Base-by-base conservation (phyloP, 2,113 vertebrate species). In the Phalacrocorax aristotelis region DNA sequence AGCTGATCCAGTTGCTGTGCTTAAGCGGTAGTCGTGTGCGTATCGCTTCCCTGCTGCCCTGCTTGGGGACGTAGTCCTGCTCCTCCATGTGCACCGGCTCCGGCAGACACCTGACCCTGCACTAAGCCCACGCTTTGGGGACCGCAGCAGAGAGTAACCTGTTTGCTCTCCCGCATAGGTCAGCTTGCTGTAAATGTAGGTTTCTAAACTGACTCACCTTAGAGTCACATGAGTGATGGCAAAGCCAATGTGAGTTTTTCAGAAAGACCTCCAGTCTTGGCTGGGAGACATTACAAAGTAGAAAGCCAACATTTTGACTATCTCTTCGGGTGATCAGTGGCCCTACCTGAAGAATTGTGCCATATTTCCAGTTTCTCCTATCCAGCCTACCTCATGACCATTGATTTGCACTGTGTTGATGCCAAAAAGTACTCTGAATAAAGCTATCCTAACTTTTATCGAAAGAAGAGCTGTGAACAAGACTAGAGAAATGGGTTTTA, bases 61-160 rank as follows among this genome's bases (percentile, higher is more conserved):
- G 26, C 27, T 52, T 27, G 71, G 26, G 26, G 36, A 38, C 2
- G 2, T 1, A 10, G 25, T 42, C 40, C 60, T 42, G 44, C 36
- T 77, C 78, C 75, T 57, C 14, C 38, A 8, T 0, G 0, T 17
- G 26, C 30, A 5, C 51, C 2, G 2, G 26, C 26, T 49, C 34
- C 46, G 61, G 10, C 3, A 27, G 1, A 22, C 7, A 9, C 30
- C 68, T 38, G 21, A 34, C 51, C 44, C 36, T 40, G 7, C 15
- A 8, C 13, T 2, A 48, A 78, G 30, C 18, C 30, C 15, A 11
- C 16, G 3, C 15, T 6, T 32, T 1, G 44, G 46, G 30, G 26
- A 34, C 60, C 40, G 70, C 69, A 64, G 38, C 8, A 71, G 14
- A n/a, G 11, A 42, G 11, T 8, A 51, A 74, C 17, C 19, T 70